Conservation (phyloP, 2,888 invertebrate species). For the Lepidochrysops patricia region DNA sequence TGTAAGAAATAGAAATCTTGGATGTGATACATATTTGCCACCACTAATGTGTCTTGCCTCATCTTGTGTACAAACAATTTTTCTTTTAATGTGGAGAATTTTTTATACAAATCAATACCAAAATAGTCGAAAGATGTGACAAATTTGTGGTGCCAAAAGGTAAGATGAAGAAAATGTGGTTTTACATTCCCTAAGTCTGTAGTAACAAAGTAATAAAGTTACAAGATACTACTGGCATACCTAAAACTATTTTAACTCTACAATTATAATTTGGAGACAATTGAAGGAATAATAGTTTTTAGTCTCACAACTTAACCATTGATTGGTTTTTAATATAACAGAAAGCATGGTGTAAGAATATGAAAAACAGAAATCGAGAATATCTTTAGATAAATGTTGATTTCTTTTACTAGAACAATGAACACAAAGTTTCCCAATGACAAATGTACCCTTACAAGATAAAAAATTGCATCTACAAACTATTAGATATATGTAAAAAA, state of each 20-base stretch:
- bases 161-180: not conserved
- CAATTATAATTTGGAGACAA: not conserved
- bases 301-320: not conserved
- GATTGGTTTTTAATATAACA: not conserved
- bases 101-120: not conserved
- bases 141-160: not conserved
- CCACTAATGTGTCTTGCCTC: not conserved
- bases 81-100: not conserved
- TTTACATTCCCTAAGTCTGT: not conserved
- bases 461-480: not conserved
- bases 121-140: not conserved
- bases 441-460: not conserved
- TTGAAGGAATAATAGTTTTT: not conserved
- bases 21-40: not conserved
- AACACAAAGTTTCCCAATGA: not conserved
- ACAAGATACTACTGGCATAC: not conserved
- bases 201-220: not conserved
- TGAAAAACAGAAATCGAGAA: not conserved
- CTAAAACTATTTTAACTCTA: not conserved
- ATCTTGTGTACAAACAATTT: not conserved
- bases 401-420: not conserved
- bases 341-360: not conserved
- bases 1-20: not conserved
- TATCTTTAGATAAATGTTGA: not conserved
- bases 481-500: not conserved